Percentiles rank a stretch among this genome's conserved stretches.
phyloP scores from a whole-genome alignment of 30 jellyfish, hydroid and myxozoan genomes.

The Nemopilema nomurai region DNA sequence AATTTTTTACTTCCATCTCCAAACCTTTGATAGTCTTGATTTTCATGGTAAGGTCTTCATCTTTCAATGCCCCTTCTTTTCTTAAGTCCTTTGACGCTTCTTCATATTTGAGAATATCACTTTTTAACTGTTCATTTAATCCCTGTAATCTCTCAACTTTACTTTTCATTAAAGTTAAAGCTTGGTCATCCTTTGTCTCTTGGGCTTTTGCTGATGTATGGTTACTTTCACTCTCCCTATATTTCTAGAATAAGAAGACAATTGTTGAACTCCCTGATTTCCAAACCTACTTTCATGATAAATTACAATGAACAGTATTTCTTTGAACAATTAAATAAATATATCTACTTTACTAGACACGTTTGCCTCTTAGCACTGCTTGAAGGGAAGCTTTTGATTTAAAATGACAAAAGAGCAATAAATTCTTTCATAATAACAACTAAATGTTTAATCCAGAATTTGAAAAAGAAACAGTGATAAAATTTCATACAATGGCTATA shows the following conservation, averaged over 20 bases:
- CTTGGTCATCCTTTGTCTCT: background rate
- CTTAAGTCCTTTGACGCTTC: slow-evolving; percentile 6
- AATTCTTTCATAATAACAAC: too few species aligned
- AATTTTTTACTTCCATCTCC: slow-evolving; percentile 22
- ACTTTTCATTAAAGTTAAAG: background rate
- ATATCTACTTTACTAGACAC: too few species aligned
- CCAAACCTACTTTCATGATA: background rate
- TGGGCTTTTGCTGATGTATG: background rate
- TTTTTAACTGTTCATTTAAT: slow-evolving; percentile 17
- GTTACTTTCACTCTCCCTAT: background rate
- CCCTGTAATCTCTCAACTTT: slow-evolving; percentile 8
- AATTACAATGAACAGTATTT: too few species aligned
- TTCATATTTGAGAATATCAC: slow-evolving; percentile 11
- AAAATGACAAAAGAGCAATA: too few species aligned
- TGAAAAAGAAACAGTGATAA: too few species aligned
- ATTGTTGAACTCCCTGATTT: background rate
- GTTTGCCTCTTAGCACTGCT: too few species aligned
- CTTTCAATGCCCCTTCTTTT: slow-evolving; percentile 9
- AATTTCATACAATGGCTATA: too few species aligned
- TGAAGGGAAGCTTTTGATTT: too few species aligned
- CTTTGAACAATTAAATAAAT: too few species aligned
- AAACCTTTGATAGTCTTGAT: slow-evolving; percentile 3
- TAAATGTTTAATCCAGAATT: too few species aligned
- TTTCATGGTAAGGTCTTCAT: slow-evolving; percentile 17
- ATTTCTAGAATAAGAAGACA: background rate